Base-by-base conservation (phyloP, 2,888 invertebrate species). In the Pristionchus japonicus region DNA sequence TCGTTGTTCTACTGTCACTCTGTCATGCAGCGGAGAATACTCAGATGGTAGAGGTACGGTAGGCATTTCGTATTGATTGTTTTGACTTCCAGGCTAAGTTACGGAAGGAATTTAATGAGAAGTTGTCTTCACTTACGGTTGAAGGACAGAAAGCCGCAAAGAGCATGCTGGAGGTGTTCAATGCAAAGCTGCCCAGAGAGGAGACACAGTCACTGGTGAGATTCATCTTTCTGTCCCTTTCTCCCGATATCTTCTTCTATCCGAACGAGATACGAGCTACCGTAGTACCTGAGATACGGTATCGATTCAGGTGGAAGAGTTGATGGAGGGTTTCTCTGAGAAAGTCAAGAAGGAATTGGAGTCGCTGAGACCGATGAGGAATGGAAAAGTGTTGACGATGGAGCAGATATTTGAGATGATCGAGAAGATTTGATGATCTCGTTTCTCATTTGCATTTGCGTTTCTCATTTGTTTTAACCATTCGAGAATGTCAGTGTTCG, bases 331-430 rank as follows among this genome's bases (percentile, higher is more conserved):
- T 20, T 52, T 83, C 7, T 11, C 52, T 43, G 52, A 52, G 49
- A 83, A 83, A 23, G n/a, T 83, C 52, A 83, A 83, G 37, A 83
- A 83, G 52, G 82, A 83, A 52, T 34, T 83, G 82, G 34, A 52
- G 52, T 52, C 82, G 13, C 52, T 83, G 20, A 27, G 82, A 34
- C 82, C 82, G 20, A 52, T 37, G 34, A 49, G 27, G 34, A 83
- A 52, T 20, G 82, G 82, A 20, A 83, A 83, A 43, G 34, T 52
- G 23, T 11, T 83, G 15, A 83, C 82, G 9, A 77, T 77, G 77
- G 43, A 77, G 3, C n/a, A 77, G 43, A 77, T 77, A 47, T 77
- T 77, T 27, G 77, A 40, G n/a, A 43, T 77, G 43, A 77, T 77
- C 13, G 77, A 77, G 11, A 47, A 40, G 43, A 27, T 77, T 34